phyloP scores from a whole-genome alignment of 2,113 vertebrate genomes.

The Galbula dea region DNA sequence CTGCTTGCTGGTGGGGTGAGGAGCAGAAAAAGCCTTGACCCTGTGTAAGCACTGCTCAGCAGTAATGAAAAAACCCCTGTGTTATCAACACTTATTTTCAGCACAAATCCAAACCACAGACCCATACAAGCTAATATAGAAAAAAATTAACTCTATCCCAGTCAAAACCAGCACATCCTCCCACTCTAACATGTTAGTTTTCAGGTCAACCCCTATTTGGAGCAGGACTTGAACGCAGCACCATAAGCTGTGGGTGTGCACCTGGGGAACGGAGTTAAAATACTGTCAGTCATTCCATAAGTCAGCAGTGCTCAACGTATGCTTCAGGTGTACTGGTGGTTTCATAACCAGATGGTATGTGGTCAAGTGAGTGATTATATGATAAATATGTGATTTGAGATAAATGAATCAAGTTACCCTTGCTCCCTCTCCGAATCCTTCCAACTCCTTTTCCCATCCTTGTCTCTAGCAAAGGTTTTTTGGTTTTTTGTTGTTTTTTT shows the following conservation, averaged over 20 bases:
- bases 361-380: not conserved
- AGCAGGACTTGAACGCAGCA: not conserved
- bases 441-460: not conserved
- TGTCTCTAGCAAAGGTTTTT: not conserved
- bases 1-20: not conserved
- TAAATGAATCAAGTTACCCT: not conserved
- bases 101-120: not conserved
- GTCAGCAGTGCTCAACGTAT: not conserved
- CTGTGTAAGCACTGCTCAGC: not conserved
- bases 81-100: not conserved
- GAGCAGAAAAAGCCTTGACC: not conserved
- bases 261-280: not conserved
- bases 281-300: not conserved
- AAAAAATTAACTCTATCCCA: not conserved
- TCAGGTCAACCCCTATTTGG: not conserved
- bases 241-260: not conserved
- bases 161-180: not conserved
- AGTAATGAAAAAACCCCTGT: not conserved
- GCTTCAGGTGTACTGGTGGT: not conserved
- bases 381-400: not conserved
- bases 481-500: not conserved
- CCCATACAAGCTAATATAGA: not conserved
- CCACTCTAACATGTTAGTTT: not conserved
- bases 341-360: not conserved
- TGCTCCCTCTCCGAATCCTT: not conserved